Conservation (phyloP, 2,888 invertebrate species). For the Chaetogeoica ovagalla region DNA sequence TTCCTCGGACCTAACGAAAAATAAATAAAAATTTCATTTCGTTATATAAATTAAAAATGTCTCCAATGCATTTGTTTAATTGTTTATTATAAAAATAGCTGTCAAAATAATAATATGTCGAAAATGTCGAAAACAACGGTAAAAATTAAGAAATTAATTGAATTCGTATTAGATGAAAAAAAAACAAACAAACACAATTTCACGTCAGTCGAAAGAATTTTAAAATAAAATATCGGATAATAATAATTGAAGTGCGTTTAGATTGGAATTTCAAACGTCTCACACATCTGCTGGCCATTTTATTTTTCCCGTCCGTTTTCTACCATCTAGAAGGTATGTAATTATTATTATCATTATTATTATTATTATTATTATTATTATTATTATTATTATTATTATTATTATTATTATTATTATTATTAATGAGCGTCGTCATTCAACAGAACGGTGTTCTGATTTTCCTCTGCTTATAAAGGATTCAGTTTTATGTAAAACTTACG, state of each 20-base stretch:
- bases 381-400: too few species aligned
- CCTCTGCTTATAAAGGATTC: background rate
- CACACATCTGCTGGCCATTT: constrained; percentile 11
- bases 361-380: too few species aligned
- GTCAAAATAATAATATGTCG: too few species aligned
- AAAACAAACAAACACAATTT: too few species aligned
- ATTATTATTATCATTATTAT: too few species aligned
- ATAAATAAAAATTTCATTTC: too few species aligned
- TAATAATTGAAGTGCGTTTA: background rate
- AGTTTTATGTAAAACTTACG: background rate
- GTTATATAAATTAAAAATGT: too few species aligned
- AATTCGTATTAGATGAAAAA: background rate
- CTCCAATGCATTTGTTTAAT: too few species aligned
- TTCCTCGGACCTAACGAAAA: too few species aligned
- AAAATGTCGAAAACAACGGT: background rate
- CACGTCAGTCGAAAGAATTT: background rate
- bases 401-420: too few species aligned
- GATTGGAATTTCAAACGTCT: constrained; percentile 34
- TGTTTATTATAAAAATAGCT: too few species aligned
- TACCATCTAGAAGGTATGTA: background rate
- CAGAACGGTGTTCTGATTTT: constrained; percentile 1
- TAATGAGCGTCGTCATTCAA: background rate
- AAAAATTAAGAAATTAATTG: constrained; percentile 16
- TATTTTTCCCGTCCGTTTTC: background rate
- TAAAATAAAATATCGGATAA: background rate